Evolutionary conservation across 2,797 vertebrate genomes (phyloP).

Genomic region (Pseudochaenichthys georgianus): DNA sequence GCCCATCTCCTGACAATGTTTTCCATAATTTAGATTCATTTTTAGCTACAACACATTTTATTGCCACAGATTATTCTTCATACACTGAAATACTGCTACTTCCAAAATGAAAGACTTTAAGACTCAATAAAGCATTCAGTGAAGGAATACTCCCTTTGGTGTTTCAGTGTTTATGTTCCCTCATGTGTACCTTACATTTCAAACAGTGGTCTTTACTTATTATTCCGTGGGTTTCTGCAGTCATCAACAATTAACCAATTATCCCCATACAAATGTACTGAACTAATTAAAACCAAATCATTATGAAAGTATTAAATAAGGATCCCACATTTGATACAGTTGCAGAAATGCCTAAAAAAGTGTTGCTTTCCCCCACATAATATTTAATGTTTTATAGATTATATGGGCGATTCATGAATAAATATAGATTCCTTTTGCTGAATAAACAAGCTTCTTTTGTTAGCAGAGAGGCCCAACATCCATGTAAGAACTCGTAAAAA

Average conservation of each 20-base stretch:
- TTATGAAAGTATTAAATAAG: background rate
- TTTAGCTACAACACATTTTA: constrained; percentile 6
- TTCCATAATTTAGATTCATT: background rate
- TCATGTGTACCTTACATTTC: background rate
- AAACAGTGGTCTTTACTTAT: background rate
- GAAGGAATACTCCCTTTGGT: background rate
- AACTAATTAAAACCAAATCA: background rate
- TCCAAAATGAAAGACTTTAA: background rate
- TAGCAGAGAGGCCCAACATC: background rate
- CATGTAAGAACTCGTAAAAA: background rate
- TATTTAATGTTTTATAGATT: background rate
- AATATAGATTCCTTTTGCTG: background rate
- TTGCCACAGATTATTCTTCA: background rate
- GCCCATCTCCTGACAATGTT: background rate
- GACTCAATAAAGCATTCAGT: constrained; percentile 14
- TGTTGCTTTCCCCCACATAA: no score
- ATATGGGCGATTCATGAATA: background rate
- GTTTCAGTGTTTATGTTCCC: constrained; percentile 8
- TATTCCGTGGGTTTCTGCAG: background rate
- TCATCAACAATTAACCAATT: background rate
- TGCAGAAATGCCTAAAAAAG: background rate
- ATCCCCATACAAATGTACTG: background rate
- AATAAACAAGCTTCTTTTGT: background rate
- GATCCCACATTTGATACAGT: background rate
- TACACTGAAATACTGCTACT: background rate